These are phyloP conservation scores for Ptilonorhynchus violaceus DNA, from an alignment of 2,113 vertebrate genomes.

Conservation along the genomic window DNA sequence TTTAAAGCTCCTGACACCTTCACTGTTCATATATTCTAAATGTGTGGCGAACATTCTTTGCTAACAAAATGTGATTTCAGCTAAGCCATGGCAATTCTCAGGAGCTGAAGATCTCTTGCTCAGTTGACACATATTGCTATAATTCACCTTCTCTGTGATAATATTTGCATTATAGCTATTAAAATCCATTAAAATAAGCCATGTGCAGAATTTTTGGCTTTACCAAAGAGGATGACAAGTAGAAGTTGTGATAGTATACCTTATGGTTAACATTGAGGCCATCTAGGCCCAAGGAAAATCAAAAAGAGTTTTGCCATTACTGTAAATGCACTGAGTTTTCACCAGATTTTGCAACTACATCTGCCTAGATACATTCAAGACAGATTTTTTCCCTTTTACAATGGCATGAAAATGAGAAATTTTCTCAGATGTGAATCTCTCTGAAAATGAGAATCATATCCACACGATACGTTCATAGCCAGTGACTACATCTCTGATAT, in stretches of 20 bases:
- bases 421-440: neutral
- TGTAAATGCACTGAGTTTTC: neutral
- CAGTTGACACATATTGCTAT: neutral
- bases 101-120: neutral
- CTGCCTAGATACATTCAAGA: neutral
- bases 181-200: slow-evolving; percentile 9
- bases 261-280: neutral
- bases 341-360: neutral
- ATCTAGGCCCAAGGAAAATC: neutral
- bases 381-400: neutral
- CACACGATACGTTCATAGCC: neutral
- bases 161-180: slow-evolving; percentile 4
- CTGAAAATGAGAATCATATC: neutral
- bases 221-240: neutral
- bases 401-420: neutral
- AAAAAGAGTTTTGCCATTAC: neutral
- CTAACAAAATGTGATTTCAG: neutral
- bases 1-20: slow-evolving; percentile 46
- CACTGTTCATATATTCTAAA: slow-evolving; percentile 12
- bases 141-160: neutral
- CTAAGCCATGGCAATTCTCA: neutral
- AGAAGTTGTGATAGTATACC: neutral
- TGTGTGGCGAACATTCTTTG: neutral
- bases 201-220: neutral
- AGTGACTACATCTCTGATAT: neutral